phyloP scores from a whole-genome alignment of 2,888 invertebrate genomes.

The Blastobasis adustella region DNA sequence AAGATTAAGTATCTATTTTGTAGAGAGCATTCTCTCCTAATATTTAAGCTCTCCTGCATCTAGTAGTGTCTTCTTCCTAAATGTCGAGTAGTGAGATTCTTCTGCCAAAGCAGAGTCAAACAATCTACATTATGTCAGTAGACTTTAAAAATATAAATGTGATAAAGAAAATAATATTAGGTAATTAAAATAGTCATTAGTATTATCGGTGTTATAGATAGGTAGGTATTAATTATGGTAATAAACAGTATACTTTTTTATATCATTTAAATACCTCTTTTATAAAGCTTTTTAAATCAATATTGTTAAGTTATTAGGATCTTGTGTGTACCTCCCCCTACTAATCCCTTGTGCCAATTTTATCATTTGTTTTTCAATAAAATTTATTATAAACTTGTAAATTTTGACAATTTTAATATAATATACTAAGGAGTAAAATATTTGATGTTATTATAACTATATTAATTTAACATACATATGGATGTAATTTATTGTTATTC shows the following conservation, averaged over 20 bases:
- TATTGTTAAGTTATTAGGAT: too few relatives aligned
- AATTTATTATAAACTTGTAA: slow-evolving; percentile 14
- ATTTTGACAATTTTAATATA: slow-evolving; percentile 18
- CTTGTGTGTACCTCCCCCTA: not conserved
- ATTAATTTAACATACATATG: slow-evolving; percentile 22
- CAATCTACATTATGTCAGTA: slow-evolving; percentile 30
- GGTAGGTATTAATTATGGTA: not conserved
- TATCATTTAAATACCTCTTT: too few relatives aligned
- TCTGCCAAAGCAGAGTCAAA: slow-evolving; percentile 20
- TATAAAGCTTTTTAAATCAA: too few relatives aligned
- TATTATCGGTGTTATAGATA: not conserved
- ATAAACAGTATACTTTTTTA: slow-evolving; percentile 1
- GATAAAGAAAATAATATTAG: slow-evolving; percentile 32
- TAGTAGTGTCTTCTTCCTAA: slow-evolving; percentile 1
- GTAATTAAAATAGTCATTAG: not conserved
- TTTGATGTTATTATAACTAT: slow-evolving; percentile 31
- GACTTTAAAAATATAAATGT: slow-evolving; percentile 42
- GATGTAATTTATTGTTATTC: slow-evolving; percentile 57
- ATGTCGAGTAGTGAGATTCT: slow-evolving; percentile 4
- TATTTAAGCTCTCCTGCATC: not conserved
- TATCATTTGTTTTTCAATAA: too few relatives aligned
- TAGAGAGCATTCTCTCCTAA: too few relatives aligned
- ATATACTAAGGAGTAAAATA: slow-evolving; percentile 20
- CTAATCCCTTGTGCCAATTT: slow-evolving; percentile 44
- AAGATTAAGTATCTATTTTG: too few relatives aligned